Conservation (phyloP, 2,113 vertebrate genomes). For the Ammodytes dubius region DNA sequence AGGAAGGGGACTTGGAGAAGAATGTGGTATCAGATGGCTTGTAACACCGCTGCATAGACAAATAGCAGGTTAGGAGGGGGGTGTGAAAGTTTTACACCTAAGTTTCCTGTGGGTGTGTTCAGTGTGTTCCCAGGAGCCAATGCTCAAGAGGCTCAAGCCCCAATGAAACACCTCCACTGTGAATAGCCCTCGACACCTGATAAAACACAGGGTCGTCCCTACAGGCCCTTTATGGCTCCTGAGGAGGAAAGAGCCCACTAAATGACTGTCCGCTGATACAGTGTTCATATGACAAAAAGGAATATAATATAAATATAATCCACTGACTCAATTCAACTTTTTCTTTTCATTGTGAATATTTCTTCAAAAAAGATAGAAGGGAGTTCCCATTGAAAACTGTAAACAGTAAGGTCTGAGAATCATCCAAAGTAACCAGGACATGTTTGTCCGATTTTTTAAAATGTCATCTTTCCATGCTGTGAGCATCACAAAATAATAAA, state of each 20-base stretch:
- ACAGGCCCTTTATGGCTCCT: slow-evolving; percentile 58
- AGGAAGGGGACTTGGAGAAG: slow-evolving; percentile 63
- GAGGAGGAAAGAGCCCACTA: slow-evolving; percentile 33
- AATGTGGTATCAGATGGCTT: slow-evolving; percentile 67
- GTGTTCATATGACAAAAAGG: slow-evolving; percentile 47
- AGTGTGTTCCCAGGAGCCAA: slow-evolving; percentile 66
- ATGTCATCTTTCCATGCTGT: too few relatives aligned
- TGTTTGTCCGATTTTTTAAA: neutral
- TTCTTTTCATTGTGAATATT: neutral
- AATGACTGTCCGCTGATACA: slow-evolving; percentile 32
- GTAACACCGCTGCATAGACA: slow-evolving; percentile 44
- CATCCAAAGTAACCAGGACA: neutral
- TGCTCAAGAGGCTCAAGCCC: slow-evolving; percentile 57
- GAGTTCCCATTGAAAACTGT: neutral
- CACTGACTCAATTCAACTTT: neutral
- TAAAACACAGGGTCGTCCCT: slow-evolving; percentile 62
- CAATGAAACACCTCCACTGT: slow-evolving; percentile 68
- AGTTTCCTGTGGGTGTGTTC: slow-evolving; percentile 57
- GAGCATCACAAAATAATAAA: neutral
- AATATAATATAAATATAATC: slow-evolving; percentile 13
- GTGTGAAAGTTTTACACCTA: slow-evolving; percentile 53
- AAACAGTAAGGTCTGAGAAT: neutral
- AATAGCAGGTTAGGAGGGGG: slow-evolving; percentile 11
- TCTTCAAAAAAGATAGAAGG: neutral
- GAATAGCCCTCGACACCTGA: slow-evolving; percentile 72